Evolutionary conservation across 2,797 vertebrate species (phyloP).

Genomic region (Rhincodon typus): DNA sequence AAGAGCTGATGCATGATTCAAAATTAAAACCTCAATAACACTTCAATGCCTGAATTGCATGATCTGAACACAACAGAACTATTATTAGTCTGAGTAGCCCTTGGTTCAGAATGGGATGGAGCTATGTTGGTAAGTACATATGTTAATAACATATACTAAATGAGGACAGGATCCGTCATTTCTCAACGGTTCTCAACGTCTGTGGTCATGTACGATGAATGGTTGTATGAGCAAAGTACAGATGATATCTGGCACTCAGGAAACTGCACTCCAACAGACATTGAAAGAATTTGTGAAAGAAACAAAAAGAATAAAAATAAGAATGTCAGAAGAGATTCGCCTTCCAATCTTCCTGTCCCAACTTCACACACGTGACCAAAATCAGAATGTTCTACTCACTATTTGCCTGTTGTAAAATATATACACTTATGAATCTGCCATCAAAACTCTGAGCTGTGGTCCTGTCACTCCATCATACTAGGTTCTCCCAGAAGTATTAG

Average conservation of each 20-base stretch:
- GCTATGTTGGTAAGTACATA: neutral
- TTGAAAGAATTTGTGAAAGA: neutral
- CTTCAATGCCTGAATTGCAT: neutral
- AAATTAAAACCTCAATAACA: conserved; percentile 2
- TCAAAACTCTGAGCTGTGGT: neutral
- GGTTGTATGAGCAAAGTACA: neutral
- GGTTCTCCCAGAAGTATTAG: neutral
- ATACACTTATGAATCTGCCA: neutral
- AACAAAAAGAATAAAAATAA: neutral
- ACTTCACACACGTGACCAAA: neutral
- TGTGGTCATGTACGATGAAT: neutral
- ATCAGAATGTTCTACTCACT: neutral
- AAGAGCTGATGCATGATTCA: neutral
- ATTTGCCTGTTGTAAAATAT: neutral
- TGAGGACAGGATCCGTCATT: neutral
- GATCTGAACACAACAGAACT: neutral
- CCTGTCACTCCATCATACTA: neutral
- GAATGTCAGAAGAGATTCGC: neutral
- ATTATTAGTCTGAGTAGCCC: neutral
- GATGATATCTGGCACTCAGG: neutral
- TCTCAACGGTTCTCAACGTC: neutral
- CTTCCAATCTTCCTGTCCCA: neutral
- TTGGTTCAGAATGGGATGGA: neutral
- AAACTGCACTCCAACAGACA: neutral
- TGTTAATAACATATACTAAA: neutral